These are phyloP conservation scores for Cyclura pinguis DNA, from an alignment of 2,797 vertebrate species.

Conservation along the genomic window DNA sequence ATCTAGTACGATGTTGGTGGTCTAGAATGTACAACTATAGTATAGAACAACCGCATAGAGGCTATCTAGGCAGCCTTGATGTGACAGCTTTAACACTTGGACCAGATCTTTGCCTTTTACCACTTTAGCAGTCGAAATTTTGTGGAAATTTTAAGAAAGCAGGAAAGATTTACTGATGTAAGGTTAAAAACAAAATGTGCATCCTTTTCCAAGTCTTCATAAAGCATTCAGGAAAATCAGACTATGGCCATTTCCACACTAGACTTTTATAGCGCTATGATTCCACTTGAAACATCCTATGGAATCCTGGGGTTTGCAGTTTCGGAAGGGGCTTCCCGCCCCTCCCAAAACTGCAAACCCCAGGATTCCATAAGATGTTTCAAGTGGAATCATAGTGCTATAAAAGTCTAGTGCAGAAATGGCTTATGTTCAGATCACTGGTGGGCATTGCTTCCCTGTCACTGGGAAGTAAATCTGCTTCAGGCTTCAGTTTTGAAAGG, in stretches of 20 bases:
- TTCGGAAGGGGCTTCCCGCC: too few species aligned
- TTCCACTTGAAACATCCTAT: too few species aligned
- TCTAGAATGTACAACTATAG: not conserved
- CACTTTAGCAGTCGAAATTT: constrained; percentile 53
- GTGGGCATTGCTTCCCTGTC: constrained; percentile 50
- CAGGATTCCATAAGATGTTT: too few species aligned
- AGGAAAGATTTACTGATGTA: constrained; percentile 69
- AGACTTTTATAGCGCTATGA: too few species aligned
- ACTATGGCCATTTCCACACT: not conserved
- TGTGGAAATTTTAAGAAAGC: constrained; percentile 64
- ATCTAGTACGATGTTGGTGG: not conserved
- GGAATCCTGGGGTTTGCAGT: too few species aligned
- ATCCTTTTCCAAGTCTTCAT: constrained; percentile 68
- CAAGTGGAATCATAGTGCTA: too few species aligned
- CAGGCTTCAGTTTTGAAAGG: too few species aligned
- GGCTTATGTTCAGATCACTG: constrained; percentile 63
- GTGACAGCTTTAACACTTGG: not conserved
- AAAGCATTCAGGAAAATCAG: constrained; percentile 69
- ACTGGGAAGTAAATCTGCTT: not conserved
- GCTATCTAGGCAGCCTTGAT: not conserved
- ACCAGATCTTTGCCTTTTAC: constrained; percentile 54
- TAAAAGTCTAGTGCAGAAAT: too few species aligned
- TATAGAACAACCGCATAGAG: not conserved
- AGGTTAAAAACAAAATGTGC: constrained; percentile 70
- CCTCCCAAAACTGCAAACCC: too few species aligned